Evolutionary conservation across 2,888 invertebrate genomes (phyloP), one percentile per base, ranked within the genome.

Genomic region (Torymus aiolomorphi): DNA sequence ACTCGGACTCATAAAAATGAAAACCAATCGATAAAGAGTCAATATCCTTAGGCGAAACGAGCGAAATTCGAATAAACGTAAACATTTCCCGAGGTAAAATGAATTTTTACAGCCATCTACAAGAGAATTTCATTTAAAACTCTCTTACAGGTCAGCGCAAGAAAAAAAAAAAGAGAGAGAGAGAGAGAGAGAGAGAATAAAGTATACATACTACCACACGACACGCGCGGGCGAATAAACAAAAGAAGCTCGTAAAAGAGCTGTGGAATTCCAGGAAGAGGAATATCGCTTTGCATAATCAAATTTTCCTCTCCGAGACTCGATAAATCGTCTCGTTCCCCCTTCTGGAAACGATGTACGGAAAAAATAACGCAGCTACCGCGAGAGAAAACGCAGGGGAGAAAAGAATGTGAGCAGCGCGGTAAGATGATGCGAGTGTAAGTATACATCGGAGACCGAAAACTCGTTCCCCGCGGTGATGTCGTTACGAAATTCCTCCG

Each of bases 401-500:
- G 61, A 72, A 71, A 71, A 52, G 16, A 31, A 75, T 24, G 14
- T n/a, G 13, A 20, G 8, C 18, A 4, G 16, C n/a, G 31, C 31
- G 31, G 24, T 24, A 24, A 3, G 2, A 24, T 24, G 3, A 31
- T 31, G 5, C 5, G 5, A 5, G 31, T 3, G 3, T 24, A 24
- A 2, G 2, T 24, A 5, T 31, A 31, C 5, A 31, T 31, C 31
- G 31, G 31, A 31, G 31, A 51, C 42, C 61, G 61, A 67, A 73
- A 80, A 75, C 78, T 75, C 56, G 71, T 80, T 80, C 61, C 42
- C 54, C 5, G 31, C 31, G 31, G 5, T 31, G 57, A 65, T 49
- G 62, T 78, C 66, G 73, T 80, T 80, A 78, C 56, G 78, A 72
- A 78, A 75, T 78, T 62, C 74, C 78, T 78, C 18, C 66, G 71